These are phyloP conservation scores for Phylloscopus whistleri DNA, from an alignment of 2,113 vertebrate species.

Conservation along the genomic window DNA sequence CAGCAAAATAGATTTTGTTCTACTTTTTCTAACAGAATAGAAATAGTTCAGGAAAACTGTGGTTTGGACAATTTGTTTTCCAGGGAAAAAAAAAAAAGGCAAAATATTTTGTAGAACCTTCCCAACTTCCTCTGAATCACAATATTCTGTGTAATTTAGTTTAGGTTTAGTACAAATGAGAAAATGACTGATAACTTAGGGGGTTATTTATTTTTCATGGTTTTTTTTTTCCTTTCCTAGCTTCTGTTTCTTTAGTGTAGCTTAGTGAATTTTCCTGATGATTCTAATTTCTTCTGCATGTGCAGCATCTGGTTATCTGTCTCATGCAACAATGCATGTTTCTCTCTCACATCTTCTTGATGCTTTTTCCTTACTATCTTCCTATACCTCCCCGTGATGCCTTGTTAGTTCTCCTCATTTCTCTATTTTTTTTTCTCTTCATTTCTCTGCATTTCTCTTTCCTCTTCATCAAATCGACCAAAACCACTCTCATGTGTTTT, in stretches of 20 bases:
- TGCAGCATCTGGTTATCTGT: background rate
- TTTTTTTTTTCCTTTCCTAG: background rate
- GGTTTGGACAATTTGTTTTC: background rate
- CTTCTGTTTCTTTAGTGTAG: background rate
- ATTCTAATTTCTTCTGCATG: background rate
- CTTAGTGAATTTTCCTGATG: background rate
- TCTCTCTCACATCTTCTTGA: background rate
- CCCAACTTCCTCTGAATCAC: background rate
- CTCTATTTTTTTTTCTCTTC: background rate
- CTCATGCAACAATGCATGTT: background rate
- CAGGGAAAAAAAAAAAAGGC: rapidly evolving
- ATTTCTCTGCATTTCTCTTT: background rate
- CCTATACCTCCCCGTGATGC: background rate
- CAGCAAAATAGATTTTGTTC: background rate
- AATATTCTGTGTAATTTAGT: background rate
- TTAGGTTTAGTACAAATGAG: background rate
- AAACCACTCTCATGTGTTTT: background rate
- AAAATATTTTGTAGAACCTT: background rate
- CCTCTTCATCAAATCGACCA: background rate
- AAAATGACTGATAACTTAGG: background rate
- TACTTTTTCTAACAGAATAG: background rate
- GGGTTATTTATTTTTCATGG: background rate
- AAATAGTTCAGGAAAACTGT: background rate
- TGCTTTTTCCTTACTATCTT: background rate
- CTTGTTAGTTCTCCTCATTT: background rate